Percentiles rank a stretch among this genome's conserved stretches.
Evolutionary conservation across 1,140 invertebrate genomes (phyloP).

Genomic region (Calosoma granatense): DNA sequence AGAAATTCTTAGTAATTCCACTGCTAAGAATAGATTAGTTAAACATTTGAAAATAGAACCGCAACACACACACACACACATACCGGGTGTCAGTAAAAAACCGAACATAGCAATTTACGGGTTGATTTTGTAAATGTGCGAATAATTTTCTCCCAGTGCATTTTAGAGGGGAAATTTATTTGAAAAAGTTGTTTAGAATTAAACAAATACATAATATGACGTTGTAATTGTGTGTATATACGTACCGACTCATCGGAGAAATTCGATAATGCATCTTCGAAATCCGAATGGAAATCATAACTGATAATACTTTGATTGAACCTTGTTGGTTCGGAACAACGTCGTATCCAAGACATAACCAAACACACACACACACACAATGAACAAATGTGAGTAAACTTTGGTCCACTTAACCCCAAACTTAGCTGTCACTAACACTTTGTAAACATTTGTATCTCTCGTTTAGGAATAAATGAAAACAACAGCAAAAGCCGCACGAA

Average conservation of each 20-base stretch:
- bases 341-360: constrained; percentile 20
- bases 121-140: not conserved
- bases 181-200: not conserved
- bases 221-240: not conserved
- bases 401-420: not conserved
- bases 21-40: too few relatives aligned
- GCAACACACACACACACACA: not conserved
- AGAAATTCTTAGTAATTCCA: too few relatives aligned
- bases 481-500: not conserved
- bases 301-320: not conserved
- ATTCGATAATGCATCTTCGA: constrained; percentile 18
- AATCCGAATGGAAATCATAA: constrained; percentile 13
- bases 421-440: not conserved
- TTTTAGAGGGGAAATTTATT: not conserved
- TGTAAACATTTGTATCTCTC: not conserved
- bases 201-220: not conserved
- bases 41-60: not conserved
- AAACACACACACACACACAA: not conserved
- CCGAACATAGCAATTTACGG: too few relatives aligned
- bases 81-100: too few relatives aligned
- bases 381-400: not conserved
- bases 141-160: not conserved
- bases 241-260: constrained; percentile 24
- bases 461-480: too few relatives aligned
- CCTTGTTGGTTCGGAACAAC: constrained; percentile 16